These are phyloP conservation scores for Stegophylla sp. DNA, from an alignment of 2,888 invertebrate genomes.

Conservation along the genomic window DNA sequence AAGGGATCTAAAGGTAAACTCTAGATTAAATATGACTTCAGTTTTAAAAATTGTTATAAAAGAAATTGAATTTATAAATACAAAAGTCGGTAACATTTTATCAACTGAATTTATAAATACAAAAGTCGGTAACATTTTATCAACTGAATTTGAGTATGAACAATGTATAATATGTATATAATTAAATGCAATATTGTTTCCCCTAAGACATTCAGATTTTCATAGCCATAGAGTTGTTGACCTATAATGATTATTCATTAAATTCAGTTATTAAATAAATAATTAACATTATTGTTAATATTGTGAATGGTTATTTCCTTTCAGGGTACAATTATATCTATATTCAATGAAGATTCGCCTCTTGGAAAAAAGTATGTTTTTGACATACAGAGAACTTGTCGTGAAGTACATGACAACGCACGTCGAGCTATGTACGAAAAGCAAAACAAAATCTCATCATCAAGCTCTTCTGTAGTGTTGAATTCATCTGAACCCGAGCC, in stretches of 20 bases:
- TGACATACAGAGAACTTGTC: constrained; percentile 85
- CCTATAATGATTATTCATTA: constrained; percentile 2
- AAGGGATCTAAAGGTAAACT: constrained; percentile 77
- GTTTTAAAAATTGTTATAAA: neutral
- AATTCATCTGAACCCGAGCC: constrained; percentile 16
- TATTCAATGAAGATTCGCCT: constrained; percentile 87
- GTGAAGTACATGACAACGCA: constrained; percentile 89
- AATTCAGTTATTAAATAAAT: neutral
- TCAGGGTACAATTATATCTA: constrained; percentile 85
- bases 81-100: neutral
- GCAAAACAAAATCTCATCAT: constrained; percentile 63
- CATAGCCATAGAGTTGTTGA: neutral
- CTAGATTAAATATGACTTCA: neutral
- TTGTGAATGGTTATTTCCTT: constrained; percentile 53
- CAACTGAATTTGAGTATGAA: neutral
- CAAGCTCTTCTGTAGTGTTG: constrained; percentile 20
- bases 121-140: neutral
- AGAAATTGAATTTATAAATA: neutral
- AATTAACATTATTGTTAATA: neutral
- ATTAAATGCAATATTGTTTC: neutral
- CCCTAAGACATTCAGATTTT: neutral
- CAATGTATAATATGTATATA: neutral
- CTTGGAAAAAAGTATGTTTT: constrained; percentile 89
- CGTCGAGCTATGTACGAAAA: constrained; percentile 75
- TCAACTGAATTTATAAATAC: neutral